Evolutionary conservation across 2,113 vertebrate genomes (phyloP).

Genomic region (Hippocampus mohnikei): DNA sequence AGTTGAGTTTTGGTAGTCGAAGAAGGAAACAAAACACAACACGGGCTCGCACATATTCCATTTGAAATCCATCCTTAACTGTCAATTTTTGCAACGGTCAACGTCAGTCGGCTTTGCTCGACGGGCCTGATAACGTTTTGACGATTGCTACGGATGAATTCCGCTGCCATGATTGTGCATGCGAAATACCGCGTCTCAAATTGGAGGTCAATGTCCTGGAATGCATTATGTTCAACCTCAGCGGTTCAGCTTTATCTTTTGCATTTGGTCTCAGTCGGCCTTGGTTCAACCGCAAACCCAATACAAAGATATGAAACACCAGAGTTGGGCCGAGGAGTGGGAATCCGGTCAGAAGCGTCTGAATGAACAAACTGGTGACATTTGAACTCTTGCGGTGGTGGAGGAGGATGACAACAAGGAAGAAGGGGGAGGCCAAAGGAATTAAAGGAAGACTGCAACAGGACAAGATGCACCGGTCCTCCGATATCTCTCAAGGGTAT

Average conservation of each 20-base stretch:
- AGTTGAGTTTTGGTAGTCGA: background rate
- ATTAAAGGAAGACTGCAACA: slow-evolving; percentile 26
- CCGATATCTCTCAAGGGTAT: slow-evolving; percentile 54
- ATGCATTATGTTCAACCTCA: background rate
- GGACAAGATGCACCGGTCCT: slow-evolving; percentile 39
- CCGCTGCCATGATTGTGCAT: background rate
- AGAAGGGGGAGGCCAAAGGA: slow-evolving; percentile 16
- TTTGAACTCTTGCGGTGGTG: slow-evolving; percentile 40
- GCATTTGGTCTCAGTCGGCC: slow-evolving; percentile 1
- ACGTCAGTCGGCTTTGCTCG: too few species aligned
- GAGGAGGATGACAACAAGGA: slow-evolving; percentile 8
- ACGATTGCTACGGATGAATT: background rate
- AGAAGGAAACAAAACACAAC: too few species aligned
- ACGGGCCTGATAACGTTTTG: background rate
- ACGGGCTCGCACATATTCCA: too few species aligned
- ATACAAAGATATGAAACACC: background rate
- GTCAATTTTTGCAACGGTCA: too few species aligned
- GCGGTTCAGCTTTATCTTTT: background rate
- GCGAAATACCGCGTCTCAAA: background rate
- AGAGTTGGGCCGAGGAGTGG: slow-evolving; percentile 2
- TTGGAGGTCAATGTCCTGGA: background rate
- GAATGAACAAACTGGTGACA: slow-evolving; percentile 38
- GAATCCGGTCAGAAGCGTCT: slow-evolving; percentile 14
- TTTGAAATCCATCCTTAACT: too few species aligned
- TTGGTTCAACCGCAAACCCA: slow-evolving; percentile 7